Percentiles rank a stretch among this genome's conserved stretches.
phyloP scores from a whole-genome alignment of 2,888 invertebrate genomes.

The Lymantria monacha region DNA sequence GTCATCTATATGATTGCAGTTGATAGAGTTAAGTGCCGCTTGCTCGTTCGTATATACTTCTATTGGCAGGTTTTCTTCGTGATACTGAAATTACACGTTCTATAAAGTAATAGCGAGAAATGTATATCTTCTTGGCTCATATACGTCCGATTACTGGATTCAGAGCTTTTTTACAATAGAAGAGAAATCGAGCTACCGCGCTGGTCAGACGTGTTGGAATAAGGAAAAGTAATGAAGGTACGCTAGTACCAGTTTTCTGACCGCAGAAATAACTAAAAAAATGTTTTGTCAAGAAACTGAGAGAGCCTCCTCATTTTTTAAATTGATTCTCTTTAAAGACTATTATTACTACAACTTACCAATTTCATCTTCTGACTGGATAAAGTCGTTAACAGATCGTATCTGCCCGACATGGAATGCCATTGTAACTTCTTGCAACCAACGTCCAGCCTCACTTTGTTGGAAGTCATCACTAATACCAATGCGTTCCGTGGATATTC shows the following conservation, averaged over 20 bases:
- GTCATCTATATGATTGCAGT: constrained; percentile 58
- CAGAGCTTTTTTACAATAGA: too few relatives aligned
- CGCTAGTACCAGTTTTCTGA: too few relatives aligned
- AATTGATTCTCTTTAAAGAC: too few relatives aligned
- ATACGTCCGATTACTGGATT: too few relatives aligned
- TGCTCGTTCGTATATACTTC: constrained; percentile 76
- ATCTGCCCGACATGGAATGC: constrained; percentile 82
- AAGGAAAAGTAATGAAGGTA: too few relatives aligned
- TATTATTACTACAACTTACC: constrained; percentile 59
- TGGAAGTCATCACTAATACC: constrained; percentile 81
- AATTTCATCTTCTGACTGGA: constrained; percentile 77
- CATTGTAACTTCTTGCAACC: constrained; percentile 85
- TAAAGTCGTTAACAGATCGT: constrained; percentile 82
- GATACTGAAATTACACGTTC: constrained; percentile 63
- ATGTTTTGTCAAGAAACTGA: too few relatives aligned
- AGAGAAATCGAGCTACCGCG: too few relatives aligned
- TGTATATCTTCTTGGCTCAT: not conserved
- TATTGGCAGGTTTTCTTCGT: constrained; percentile 82
- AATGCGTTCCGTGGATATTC: constrained; percentile 77
- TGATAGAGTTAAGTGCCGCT: constrained; percentile 74
- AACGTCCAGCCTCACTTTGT: constrained; percentile 83
- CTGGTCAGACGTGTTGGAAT: too few relatives aligned
- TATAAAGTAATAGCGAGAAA: not conserved
- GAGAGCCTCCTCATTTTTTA: too few relatives aligned
- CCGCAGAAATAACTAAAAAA: too few relatives aligned